Percentiles rank a stretch among this genome's conserved stretches.
These are phyloP conservation scores for Spodoptera exigua DNA, from an alignment of 2,888 invertebrate species.

Conservation along the genomic window DNA sequence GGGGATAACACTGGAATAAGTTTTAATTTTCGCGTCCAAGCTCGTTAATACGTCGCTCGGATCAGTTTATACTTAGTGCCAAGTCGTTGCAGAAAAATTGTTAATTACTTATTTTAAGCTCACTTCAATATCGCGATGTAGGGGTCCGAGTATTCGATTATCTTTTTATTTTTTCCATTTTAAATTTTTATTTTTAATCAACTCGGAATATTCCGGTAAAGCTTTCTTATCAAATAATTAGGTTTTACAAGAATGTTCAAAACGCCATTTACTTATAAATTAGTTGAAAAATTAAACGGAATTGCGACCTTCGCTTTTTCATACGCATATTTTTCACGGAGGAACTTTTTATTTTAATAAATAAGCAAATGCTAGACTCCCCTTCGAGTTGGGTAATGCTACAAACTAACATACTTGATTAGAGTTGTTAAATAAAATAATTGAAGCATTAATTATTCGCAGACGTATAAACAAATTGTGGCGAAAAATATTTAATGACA, in stretches of 20 bases:
- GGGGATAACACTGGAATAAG: conserved; percentile 71
- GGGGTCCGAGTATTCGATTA: conserved; percentile 2
- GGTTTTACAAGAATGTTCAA: neutral
- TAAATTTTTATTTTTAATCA: no score
- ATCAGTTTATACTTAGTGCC: conserved; percentile 56
- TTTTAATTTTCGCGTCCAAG: conserved; percentile 72
- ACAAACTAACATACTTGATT: conserved; percentile 51
- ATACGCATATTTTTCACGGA: conserved; percentile 22
- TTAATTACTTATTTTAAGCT: conserved; percentile 55
- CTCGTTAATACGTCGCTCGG: conserved; percentile 63
- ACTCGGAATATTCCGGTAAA: no score
- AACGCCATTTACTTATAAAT: neutral
- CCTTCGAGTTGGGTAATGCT: conserved; percentile 46
- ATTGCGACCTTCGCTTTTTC: conserved; percentile 8
- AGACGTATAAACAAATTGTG: conserved; percentile 49
- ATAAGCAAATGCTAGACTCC: conserved; percentile 44
- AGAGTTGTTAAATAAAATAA: conserved; percentile 56
- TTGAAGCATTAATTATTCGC: conserved; percentile 50
- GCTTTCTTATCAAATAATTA: neutral
- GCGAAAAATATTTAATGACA: conserved; percentile 49
- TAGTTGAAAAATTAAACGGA: neutral
- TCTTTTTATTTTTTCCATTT: neutral
- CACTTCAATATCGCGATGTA: conserved; percentile 13
- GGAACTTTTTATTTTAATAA: conserved; percentile 26
- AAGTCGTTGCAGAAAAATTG: conserved; percentile 46